These are phyloP conservation scores for Drosophila stalkeri DNA, from an alignment of 2,888 invertebrate genomes.

Conservation along the genomic window DNA sequence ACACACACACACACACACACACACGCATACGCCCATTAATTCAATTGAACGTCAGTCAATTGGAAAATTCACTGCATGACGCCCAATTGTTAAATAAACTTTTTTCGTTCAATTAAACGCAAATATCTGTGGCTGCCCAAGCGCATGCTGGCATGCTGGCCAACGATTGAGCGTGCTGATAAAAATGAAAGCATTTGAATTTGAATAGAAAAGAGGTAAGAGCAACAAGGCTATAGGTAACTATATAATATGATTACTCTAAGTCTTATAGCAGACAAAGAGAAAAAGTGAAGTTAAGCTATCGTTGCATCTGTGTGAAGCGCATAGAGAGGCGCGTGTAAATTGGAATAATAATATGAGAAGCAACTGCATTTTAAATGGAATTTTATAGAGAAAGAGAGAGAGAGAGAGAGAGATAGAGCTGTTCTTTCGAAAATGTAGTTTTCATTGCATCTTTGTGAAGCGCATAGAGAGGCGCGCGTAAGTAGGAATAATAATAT, in stretches of 20 bases:
- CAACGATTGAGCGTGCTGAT: neutral
- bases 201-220: neutral
- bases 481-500: neutral
- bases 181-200: neutral
- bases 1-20: conserved; percentile 8
- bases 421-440: too few relatives aligned
- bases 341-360: neutral
- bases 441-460: neutral
- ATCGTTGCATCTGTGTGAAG: neutral
- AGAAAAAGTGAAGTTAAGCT: neutral
- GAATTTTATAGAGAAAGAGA: fast-evolving
- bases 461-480: neutral
- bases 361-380: neutral
- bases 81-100: conserved; percentile 42
- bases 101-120: conserved; percentile 38
- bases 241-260: neutral
- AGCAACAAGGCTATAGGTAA: neutral
- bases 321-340: conserved; percentile 5
- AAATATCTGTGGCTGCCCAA: conserved; percentile 5
- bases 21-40: conserved; percentile 42
- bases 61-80: conserved; percentile 47
- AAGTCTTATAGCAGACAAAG: neutral
- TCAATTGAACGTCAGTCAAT: conserved; percentile 60
- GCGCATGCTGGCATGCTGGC: neutral
- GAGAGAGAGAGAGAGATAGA: too few relatives aligned